Percentiles rank a stretch among this genome's conserved stretches.
Conservation (phyloP, 1,140 invertebrate genomes). For the Pachypsylla venusta region DNA sequence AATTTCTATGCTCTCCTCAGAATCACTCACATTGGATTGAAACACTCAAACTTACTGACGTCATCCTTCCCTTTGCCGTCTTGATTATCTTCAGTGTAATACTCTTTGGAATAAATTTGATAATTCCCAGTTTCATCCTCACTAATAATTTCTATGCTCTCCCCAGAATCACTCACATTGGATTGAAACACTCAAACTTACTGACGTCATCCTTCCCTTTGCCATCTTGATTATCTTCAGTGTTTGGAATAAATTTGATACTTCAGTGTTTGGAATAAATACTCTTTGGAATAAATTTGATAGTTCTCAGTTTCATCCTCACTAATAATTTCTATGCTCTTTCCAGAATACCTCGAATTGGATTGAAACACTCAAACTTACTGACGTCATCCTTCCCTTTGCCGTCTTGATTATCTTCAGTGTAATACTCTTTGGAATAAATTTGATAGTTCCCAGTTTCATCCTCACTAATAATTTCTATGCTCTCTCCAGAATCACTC, state of each 20-base stretch:
- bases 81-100: no score
- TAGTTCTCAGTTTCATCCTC: constrained; percentile 1
- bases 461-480: constrained; percentile 4
- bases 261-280: no score
- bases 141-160: constrained; percentile 3
- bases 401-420: no score
- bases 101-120: not conserved
- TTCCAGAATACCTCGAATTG: no score
- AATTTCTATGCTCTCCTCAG: constrained; percentile 3
- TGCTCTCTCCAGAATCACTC: constrained; percentile 3
- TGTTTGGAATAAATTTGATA: no score
- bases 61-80: no score
- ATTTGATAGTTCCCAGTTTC: constrained; percentile 3
- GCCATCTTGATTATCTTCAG: no score
- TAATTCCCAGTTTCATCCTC: constrained; percentile 1
- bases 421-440: not conserved
- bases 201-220: no score
- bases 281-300: not conserved
- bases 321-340: constrained; percentile 3
- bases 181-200: no score
- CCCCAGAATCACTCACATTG: not conserved
- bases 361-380: no score
- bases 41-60: no score
- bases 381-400: no score
- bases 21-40: not conserved